Percentiles rank a stretch among this genome's conserved stretches.
phyloP scores from a whole-genome alignment of 2,113 vertebrate genomes.

The Cacatua alba region DNA sequence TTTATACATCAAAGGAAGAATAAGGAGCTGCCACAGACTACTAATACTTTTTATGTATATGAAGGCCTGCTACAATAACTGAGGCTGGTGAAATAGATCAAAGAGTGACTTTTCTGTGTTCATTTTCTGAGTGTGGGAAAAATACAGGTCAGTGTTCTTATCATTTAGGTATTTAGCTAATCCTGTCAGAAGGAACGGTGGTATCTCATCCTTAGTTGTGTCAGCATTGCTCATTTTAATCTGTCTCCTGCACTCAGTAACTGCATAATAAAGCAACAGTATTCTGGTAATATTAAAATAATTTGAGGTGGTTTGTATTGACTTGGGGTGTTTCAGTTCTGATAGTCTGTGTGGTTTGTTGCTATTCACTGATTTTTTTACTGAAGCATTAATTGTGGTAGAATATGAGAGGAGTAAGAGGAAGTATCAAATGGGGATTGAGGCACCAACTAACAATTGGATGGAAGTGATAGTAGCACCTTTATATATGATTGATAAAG shows the following conservation, averaged over 20 bases:
- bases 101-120: slow-evolving; percentile 9
- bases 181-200: slow-evolving; percentile 5
- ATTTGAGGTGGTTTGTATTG: not conserved
- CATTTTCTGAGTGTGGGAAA: not conserved
- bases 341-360: not conserved
- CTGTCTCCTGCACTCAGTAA: not conserved
- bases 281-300: not conserved
- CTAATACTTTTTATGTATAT: slow-evolving; percentile 16
- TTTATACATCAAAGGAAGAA: slow-evolving; percentile 49
- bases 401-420: not conserved
- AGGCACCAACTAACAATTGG: not conserved
- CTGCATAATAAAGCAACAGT: not conserved
- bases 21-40: not conserved
- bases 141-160: not conserved
- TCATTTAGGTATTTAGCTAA: slow-evolving; percentile 28
- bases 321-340: not conserved
- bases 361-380: not conserved
- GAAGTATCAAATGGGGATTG: not conserved
- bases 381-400: not conserved
- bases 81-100: slow-evolving; percentile 29
- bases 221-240: slow-evolving; percentile 14
- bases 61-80: not conserved
- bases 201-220: not conserved
- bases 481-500: not conserved
- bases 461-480: not conserved